These are phyloP conservation scores for Papilio polyxenes DNA, from an alignment of 1,140 invertebrate genomes.

Conservation along the genomic window DNA sequence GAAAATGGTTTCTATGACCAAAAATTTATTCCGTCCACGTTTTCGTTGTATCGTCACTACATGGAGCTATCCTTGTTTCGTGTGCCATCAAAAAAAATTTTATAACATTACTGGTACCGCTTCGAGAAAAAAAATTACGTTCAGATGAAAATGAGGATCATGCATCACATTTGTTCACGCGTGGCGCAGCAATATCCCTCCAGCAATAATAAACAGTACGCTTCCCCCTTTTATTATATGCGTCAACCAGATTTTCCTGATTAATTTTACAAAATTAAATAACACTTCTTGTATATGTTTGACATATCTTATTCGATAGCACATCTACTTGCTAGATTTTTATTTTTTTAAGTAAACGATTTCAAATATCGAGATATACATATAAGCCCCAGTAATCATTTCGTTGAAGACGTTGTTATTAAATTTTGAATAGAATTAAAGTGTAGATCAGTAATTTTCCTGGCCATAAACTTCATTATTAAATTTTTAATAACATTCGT, in stretches of 20 bases:
- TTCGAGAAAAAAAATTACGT: constrained; percentile 36
- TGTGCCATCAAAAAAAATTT: constrained; percentile 43
- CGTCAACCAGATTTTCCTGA: background rate
- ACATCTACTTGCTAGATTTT: too few relatives aligned
- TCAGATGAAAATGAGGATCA: constrained; percentile 28
- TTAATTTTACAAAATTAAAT: constrained; percentile 20
- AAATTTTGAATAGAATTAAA: background rate
- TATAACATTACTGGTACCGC: constrained; percentile 40
- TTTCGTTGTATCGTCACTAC: constrained; percentile 65
- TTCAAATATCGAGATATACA: background rate
- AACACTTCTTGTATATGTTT: background rate
- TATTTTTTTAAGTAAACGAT: too few relatives aligned
- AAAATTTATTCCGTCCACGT: constrained; percentile 76
- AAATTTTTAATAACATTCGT: background rate
- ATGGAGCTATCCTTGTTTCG: constrained; percentile 57
- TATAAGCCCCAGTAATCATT: background rate
- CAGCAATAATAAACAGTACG: constrained; percentile 23
- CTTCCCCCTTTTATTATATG: constrained; percentile 15
- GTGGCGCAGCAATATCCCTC: constrained; percentile 32
- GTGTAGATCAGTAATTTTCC: background rate
- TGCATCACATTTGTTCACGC: constrained; percentile 30
- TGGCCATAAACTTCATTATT: background rate
- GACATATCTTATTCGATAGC: background rate
- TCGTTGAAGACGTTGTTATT: background rate
- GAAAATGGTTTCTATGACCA: constrained; percentile 78